Percentiles rank a stretch among this genome's conserved stretches.
phyloP scores from a whole-genome alignment of 2,888 invertebrate genomes.

The Lithophane leautieri region DNA sequence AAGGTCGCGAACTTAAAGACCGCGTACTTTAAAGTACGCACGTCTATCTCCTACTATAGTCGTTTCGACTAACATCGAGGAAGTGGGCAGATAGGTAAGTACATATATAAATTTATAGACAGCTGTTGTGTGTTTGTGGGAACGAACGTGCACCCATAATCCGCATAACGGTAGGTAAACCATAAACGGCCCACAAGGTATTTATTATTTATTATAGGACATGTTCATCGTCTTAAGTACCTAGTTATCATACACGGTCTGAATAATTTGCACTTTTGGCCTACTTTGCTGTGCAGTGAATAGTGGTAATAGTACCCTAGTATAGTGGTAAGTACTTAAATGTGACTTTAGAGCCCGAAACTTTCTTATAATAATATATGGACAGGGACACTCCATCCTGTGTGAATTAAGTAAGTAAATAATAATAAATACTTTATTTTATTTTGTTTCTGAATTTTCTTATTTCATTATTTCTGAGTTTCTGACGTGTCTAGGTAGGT shows the following conservation, averaged over 20 bases:
- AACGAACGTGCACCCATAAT: constrained; percentile 19
- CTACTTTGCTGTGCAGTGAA: background rate
- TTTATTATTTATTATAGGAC: constrained; percentile 23
- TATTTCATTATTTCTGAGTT: background rate
- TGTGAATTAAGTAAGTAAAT: background rate
- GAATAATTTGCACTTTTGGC: constrained; percentile 11
- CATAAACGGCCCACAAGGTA: constrained; percentile 17
- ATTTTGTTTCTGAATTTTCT: background rate
- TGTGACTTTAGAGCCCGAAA: too few species aligned
- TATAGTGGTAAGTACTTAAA: background rate
- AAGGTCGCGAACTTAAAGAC: too few species aligned
- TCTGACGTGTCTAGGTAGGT: background rate
- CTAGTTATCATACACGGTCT: background rate
- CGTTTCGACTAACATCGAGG: background rate
- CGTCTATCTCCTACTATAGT: too few species aligned
- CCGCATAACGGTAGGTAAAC: constrained; percentile 12
- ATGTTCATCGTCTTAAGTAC: constrained; percentile 9
- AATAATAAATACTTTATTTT: background rate
- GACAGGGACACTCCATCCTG: background rate
- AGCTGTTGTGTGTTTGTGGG: constrained; percentile 1
- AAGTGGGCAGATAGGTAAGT: background rate
- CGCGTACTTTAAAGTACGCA: too few species aligned
- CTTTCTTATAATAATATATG: background rate
- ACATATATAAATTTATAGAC: background rate
- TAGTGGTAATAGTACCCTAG: background rate